These are phyloP conservation scores for Syncerus caffer DNA, from an alignment of 2,797 vertebrate genomes.

Conservation along the genomic window DNA sequence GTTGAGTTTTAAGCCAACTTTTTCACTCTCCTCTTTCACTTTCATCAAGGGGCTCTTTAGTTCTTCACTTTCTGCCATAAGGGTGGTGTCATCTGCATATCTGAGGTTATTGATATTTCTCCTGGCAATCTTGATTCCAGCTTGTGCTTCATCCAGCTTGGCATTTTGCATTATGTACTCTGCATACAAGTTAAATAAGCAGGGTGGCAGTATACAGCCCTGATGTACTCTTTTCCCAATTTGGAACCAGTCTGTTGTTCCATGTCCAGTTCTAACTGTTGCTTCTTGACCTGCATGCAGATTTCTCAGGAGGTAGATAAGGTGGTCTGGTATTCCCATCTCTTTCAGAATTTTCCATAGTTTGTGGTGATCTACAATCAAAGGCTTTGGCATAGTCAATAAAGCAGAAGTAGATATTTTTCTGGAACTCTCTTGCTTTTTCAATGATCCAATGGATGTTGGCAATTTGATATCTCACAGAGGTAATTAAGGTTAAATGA, in stretches of 20 bases:
- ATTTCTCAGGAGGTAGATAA: not conserved
- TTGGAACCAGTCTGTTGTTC: not conserved
- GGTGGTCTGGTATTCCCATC: not conserved
- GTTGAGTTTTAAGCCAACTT: not conserved
- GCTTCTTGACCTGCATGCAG: not conserved
- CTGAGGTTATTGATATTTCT: not conserved
- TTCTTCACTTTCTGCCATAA: not conserved
- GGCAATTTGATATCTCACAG: not conserved
- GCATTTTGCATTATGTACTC: not conserved
- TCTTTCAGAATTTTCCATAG: not conserved
- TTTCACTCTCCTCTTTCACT: not conserved
- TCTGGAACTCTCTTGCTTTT: not conserved
- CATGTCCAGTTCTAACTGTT: not conserved
- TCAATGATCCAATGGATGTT: not conserved
- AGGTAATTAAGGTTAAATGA: not conserved
- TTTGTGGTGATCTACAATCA: not conserved
- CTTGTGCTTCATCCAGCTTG: not conserved
- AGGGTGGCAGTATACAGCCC: not conserved
- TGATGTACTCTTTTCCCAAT: not conserved
- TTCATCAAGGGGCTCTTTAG: not conserved
- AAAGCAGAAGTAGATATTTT: not conserved
- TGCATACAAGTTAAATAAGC: not conserved
- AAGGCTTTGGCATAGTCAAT: not conserved
- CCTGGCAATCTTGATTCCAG: not conserved
- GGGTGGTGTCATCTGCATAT: not conserved